Evolutionary conservation across 2,888 invertebrate species (phyloP).

Genomic region (Julus scanicus): DNA sequence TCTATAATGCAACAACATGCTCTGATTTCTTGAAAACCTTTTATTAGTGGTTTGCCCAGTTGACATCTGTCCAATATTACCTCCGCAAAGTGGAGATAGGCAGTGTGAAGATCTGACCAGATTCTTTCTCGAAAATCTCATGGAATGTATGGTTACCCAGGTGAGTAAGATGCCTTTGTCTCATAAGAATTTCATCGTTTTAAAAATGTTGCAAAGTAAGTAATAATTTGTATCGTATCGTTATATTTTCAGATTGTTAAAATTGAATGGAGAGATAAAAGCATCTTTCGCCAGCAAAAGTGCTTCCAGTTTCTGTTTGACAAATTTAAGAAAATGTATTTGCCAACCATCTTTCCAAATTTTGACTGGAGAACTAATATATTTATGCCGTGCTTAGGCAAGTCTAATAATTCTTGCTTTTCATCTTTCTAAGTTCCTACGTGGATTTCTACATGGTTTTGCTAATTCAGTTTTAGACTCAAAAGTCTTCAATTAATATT

Average conservation of each 20-base stretch:
- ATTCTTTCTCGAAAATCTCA: constrained; percentile 86
- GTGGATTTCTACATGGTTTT: no score
- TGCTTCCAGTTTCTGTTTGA: constrained; percentile 92
- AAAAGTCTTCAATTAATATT: background rate
- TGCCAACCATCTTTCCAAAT: constrained; percentile 89
- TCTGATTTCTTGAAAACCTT: background rate
- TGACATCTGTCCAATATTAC: constrained; percentile 78
- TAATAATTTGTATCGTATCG: background rate
- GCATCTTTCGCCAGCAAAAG: constrained; percentile 78
- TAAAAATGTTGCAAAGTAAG: no score
- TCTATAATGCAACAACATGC: background rate
- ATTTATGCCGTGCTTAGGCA: constrained; percentile 83
- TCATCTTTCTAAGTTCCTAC: background rate
- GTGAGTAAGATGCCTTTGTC: constrained; percentile 63
- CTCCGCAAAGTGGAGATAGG: constrained; percentile 86
- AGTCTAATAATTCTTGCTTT: constrained; percentile 61
- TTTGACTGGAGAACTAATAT: constrained; percentile 83
- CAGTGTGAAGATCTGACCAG: constrained; percentile 84
- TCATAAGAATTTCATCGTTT: background rate
- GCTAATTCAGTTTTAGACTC: no score
- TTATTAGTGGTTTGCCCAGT: constrained; percentile 73
- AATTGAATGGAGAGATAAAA: constrained; percentile 89
- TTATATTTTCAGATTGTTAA: constrained; percentile 74
- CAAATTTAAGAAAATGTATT: constrained; percentile 88
- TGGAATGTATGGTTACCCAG: constrained; percentile 92